Base-by-base conservation (phyloP, 2,888 invertebrate species). In the Euzetes globulus region DNA sequence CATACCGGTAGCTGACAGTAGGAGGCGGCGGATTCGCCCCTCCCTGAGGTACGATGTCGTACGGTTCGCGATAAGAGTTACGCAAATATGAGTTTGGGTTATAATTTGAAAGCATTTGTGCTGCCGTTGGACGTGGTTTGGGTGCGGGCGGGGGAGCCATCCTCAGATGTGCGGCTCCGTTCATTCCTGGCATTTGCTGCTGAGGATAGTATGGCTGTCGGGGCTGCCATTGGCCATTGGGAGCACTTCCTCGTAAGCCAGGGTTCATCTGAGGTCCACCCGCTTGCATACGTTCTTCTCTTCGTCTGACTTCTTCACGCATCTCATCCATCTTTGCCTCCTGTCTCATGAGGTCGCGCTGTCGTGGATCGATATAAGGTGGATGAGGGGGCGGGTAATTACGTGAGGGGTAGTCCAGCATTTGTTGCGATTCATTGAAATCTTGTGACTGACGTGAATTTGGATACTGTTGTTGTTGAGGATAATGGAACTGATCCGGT, bases 281-380 rank as follows among this genome's bases (percentile, higher is more conserved):
- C 37, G 76, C 72, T 25, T 76, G 76, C 6, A 77, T 71, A 22
- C 82, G 77, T 65, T 82, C 82, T 75, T 82, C 82, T 22, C 89
- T 82, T 68, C 90, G 83, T 76, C 89, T 83, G 13, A 90, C 88
- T 81, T 92, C 91, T 80, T 92, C 91, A 3, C 90, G 88, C 90
- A 91, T 90, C 83, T 91, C 91, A 5, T 79, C 79, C 80, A 80
- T 80, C 71, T 80, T 80, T 19, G 81, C 80, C 73, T 81, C 81
- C 73, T 81, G 79, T 55, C 82, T 80, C 29, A 82, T 78, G 22
- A 81, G 79, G 77, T 82, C 82, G 45, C 78, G 75, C 47, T 78
- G 78, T 6, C 78, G 73, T 13, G 75, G 72, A 41, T 77, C 77
- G 33, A 76, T 73, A 70, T 75, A 72, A 68, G 75, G 63, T 63